phyloP scores from a whole-genome alignment of 2,797 vertebrate species.

The Margarornis squamiger region DNA sequence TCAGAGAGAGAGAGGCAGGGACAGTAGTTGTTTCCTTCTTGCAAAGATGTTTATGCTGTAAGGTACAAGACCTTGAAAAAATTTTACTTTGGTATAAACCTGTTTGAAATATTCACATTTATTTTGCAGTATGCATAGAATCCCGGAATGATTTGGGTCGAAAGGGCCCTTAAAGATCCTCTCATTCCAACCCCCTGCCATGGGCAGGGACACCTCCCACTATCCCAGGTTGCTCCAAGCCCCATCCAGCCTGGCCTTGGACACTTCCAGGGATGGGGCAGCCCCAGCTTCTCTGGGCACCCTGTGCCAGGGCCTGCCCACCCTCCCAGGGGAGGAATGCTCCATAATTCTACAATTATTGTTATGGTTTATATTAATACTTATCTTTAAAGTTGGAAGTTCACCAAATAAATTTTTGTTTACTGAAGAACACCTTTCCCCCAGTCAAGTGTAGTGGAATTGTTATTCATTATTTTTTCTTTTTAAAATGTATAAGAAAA shows the following conservation, averaged over 20 bases:
- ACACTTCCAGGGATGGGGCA: background rate
- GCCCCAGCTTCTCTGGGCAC: background rate
- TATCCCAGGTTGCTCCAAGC: accelerated
- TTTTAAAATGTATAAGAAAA: background rate
- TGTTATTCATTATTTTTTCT: background rate
- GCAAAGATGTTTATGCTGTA: background rate
- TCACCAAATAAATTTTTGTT: background rate
- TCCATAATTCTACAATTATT: background rate
- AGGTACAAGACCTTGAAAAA: background rate
- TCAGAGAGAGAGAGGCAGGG: background rate
- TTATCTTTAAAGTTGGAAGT: background rate
- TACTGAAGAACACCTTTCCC: background rate
- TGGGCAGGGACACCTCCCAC: background rate
- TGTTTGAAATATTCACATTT: background rate
- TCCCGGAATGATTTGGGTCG: background rate
- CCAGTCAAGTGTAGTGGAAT: background rate
- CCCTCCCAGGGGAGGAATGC: background rate
- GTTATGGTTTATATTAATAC: background rate
- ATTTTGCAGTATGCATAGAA: background rate
- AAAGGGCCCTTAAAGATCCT: background rate
- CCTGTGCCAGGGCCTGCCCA: background rate
- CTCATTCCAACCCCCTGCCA: background rate
- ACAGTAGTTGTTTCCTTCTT: background rate
- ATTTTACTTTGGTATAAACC: background rate
- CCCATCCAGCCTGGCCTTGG: accelerated